A percentile compares a stretch with the other conserved stretches of the same genome.
Conservation (phyloP, 2,113 vertebrate genomes). For the Platichthys stellatus region DNA sequence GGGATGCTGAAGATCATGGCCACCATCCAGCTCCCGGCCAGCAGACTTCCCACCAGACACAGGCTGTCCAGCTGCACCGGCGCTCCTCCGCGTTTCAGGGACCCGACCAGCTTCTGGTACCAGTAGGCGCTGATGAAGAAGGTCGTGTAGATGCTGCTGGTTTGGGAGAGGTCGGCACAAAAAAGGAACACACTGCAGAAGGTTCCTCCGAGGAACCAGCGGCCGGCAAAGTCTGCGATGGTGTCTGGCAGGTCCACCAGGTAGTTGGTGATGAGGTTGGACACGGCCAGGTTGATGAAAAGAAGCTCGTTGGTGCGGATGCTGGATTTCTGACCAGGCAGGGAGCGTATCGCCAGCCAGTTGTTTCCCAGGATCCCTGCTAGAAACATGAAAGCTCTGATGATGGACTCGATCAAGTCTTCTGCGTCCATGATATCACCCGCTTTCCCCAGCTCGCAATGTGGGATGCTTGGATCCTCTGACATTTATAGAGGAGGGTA, state of each 20-base stretch:
- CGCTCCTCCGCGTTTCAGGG: conserved; percentile 72
- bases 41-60: conserved; percentile 52
- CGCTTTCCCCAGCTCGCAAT: neutral
- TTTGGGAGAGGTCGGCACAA: conserved; percentile 77
- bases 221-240: conserved; percentile 64
- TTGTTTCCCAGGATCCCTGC: conserved; percentile 80
- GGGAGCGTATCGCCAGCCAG: conserved; percentile 72
- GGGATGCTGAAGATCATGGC: conserved; percentile 73
- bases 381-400: conserved; percentile 76
- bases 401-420: conserved; percentile 56
- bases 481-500: conserved; percentile 39
- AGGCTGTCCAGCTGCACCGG: conserved; percentile 75
- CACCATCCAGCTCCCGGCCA: conserved; percentile 76
- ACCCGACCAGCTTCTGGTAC: conserved; percentile 84
- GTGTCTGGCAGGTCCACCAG: conserved; percentile 81
- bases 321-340: conserved; percentile 60
- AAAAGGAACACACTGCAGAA: conserved; percentile 78
- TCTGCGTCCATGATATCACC: conserved; percentile 58
- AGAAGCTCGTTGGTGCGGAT: conserved; percentile 77
- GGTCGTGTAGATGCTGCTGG: conserved; percentile 83
- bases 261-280: conserved; percentile 84
- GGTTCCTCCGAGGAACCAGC: conserved; percentile 71
- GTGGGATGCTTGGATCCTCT: neutral
- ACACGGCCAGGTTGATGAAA: conserved; percentile 81
- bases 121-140: conserved; percentile 82